Evolutionary conservation across 2,113 vertebrate genomes (phyloP).

Genomic region (Isichthys henryi): DNA sequence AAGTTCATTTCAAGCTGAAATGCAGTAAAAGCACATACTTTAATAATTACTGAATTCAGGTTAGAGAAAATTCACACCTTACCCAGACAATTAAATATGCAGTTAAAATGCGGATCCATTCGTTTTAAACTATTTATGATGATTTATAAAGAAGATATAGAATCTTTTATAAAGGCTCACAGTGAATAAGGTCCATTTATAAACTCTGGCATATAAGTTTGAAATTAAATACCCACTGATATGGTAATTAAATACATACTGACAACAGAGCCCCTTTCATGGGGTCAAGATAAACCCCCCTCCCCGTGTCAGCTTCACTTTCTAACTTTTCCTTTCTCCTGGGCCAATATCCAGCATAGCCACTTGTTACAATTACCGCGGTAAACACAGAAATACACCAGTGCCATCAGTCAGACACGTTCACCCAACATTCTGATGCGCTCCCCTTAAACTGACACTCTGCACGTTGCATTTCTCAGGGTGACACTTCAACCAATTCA

Average conservation of each 20-base stretch:
- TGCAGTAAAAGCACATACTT: background rate
- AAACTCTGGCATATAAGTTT: background rate
- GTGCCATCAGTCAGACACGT: background rate
- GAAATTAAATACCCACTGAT: background rate
- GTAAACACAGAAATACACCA: background rate
- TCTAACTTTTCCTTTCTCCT: background rate
- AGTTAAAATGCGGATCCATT: background rate
- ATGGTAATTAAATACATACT: slow-evolving; percentile 5
- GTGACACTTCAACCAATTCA: background rate
- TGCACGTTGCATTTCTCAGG: background rate
- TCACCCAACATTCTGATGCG: background rate
- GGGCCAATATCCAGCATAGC: background rate
- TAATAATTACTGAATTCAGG: background rate
- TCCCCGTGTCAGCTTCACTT: background rate
- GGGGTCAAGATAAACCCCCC: background rate
- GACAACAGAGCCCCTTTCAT: background rate
- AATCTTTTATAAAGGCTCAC: background rate
- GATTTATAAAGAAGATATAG: background rate
- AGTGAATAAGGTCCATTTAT: background rate
- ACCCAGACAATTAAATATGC: background rate
- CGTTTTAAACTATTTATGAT: background rate
- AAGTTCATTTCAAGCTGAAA: background rate
- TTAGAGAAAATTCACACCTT: background rate
- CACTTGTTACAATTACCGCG: background rate
- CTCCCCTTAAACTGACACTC: background rate